Conservation (phyloP, 2,113 vertebrate species). For the Tonatia bakeri region DNA sequence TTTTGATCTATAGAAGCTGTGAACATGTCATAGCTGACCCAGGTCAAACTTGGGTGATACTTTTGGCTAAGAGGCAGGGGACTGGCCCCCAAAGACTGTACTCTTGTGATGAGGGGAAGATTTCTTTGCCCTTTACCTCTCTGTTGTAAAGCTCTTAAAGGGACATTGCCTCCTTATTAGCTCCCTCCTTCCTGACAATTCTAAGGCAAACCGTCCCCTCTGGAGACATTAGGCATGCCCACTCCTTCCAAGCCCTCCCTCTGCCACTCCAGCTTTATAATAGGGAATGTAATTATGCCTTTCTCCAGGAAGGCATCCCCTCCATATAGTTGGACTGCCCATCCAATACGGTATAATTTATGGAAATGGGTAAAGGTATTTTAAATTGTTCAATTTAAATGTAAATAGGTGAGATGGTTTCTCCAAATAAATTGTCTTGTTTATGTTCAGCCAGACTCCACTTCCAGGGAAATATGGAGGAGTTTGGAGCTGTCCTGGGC, state of each 20-base stretch:
- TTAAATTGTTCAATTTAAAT: slow-evolving; percentile 89
- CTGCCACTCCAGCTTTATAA: not conserved
- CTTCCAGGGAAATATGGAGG: slow-evolving; percentile 71
- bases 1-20: too few species aligned
- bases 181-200: not conserved
- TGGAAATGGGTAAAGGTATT: slow-evolving; percentile 78
- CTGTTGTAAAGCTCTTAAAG: not conserved
- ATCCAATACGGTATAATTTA: slow-evolving; percentile 78
- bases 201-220: not conserved
- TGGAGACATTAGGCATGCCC: not conserved
- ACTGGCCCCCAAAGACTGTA: not conserved
- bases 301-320: not conserved
- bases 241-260: not conserved
- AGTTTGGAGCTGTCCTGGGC: slow-evolving; percentile 64
- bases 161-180: not conserved
- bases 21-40: too few species aligned
- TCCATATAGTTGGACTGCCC: slow-evolving; percentile 12
- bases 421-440: slow-evolving; percentile 80
- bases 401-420: slow-evolving; percentile 80
- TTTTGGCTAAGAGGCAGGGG: not conserved
- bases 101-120: not conserved
- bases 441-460: slow-evolving; percentile 71
- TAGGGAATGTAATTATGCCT: slow-evolving; percentile 44
- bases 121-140: not conserved
- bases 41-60: not conserved